These are phyloP conservation scores for Drosophila robusta DNA, from an alignment of 2,888 invertebrate species.

Conservation along the genomic window DNA sequence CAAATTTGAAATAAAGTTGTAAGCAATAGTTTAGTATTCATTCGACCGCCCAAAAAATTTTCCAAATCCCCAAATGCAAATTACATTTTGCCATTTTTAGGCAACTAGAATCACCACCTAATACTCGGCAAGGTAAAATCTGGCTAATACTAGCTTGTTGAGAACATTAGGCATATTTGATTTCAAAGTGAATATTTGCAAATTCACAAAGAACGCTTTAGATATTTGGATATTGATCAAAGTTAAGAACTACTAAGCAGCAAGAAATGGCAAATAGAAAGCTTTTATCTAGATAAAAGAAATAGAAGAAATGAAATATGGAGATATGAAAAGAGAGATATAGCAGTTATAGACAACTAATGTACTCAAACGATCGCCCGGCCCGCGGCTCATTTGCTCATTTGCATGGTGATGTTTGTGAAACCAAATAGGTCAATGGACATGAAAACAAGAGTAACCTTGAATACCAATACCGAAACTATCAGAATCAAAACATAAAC, in stretches of 20 bases:
- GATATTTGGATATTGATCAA: not conserved
- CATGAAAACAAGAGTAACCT: constrained; percentile 79
- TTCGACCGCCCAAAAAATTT: too few species aligned
- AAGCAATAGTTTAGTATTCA: too few species aligned
- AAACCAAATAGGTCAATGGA: constrained; percentile 81
- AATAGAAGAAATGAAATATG: constrained; percentile 8
- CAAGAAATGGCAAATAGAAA: not conserved
- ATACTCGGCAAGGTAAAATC: too few species aligned
- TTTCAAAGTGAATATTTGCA: not conserved
- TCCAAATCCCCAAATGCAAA: too few species aligned
- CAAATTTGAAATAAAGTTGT: too few species aligned
- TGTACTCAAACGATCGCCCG: constrained; percentile 12
- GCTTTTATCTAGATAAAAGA: not conserved
- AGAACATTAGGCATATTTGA: not conserved
- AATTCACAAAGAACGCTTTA: not conserved
- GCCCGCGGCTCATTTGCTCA: constrained; percentile 57
- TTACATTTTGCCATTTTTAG: too few species aligned
- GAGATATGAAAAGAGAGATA: not conserved
- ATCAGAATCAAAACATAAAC: constrained; percentile 73
- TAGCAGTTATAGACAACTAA: not conserved
- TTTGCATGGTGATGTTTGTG: constrained; percentile 59
- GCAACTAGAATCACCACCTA: too few species aligned
- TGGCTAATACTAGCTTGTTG: not conserved
- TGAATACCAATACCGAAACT: constrained; percentile 61
- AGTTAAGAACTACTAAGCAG: not conserved